Evolutionary conservation across 2,113 vertebrate species (phyloP), one percentile per base, ranked within the genome.

Genomic region (Sprattus sprattus): DNA sequence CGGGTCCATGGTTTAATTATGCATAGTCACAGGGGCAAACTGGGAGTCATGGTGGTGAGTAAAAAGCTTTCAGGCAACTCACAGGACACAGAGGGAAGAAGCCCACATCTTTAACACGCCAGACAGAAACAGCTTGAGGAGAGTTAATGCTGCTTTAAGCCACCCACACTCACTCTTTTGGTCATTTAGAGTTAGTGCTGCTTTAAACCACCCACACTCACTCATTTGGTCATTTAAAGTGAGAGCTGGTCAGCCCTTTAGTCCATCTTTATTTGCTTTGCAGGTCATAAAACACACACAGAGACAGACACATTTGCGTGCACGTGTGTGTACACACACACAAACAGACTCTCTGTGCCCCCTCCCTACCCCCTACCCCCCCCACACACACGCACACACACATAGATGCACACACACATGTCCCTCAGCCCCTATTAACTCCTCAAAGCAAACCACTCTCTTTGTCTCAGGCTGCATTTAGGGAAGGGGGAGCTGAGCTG

Each of bases 381-480:
- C 39, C 39, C 67, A 39, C 67, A 75, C 67, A 39, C 67, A 75
- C 22, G 15, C 67, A 75, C 57, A 64, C 60, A 64, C 60, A 64
- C 60, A 64, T 22, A 64, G 22, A 64, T 78, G 32, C 28, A 28
- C 85, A 54, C 60, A 89, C 90, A 92, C 88, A 88, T 83, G 89
- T 83, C 87, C 89, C 86, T 81, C 83, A 82, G 8, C 50, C 87
- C 86, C 88, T 54, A 89, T 88, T 91, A 91, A 92, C 85, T 84
- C 84, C 81, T 84, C 87, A 47, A 45, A 47, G 87, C 67, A 92
- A 94, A 93, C 90, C 90, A 88, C 84, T 89, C 92, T 78, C 89
- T 92, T 93, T 94, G 92, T 93, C 86, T 88, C 49, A 6, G 11
- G 83, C 86, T 90, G 85, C 89, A 86, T 87, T 22, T 64, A 84